Conservation (phyloP, 2,888 invertebrate genomes). For the Drosophila meridionalis region DNA sequence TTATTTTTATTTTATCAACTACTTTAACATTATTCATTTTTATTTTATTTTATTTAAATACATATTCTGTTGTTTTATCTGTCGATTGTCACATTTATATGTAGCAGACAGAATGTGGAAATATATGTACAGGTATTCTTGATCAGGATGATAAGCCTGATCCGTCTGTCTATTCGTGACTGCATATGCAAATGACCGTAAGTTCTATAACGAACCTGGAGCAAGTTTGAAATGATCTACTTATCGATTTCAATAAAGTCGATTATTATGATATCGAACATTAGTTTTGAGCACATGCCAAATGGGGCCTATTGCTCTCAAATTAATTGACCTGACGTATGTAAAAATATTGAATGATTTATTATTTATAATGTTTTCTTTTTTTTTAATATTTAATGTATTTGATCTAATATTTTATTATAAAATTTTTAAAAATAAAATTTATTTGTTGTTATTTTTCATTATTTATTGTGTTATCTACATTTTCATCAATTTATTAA, state of each 20-base stretch:
- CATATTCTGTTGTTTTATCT: not conserved
- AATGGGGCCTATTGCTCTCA: not conserved
- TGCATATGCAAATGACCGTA: no score
- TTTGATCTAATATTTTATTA: not conserved
- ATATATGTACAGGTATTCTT: not conserved
- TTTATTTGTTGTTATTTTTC: not conserved
- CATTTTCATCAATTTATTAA: not conserved
- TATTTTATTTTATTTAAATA: not conserved
- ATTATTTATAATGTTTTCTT: not conserved
- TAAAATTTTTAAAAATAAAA: not conserved
- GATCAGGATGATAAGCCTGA: not conserved
- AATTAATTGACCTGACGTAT: not conserved
- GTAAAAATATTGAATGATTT: not conserved
- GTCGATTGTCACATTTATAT: no score
- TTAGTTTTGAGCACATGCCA: not conserved
- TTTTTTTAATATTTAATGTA: no score
- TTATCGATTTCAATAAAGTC: not conserved
- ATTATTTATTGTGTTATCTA: not conserved
- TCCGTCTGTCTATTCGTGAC: not conserved
- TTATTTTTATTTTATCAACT: not conserved
- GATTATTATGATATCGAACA: not conserved
- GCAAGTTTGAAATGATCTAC: not conserved
- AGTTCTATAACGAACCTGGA: not conserved
- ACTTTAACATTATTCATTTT: not conserved
- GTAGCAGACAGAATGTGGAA: no score